These are phyloP conservation scores for Python bivittatus DNA, from an alignment of 2,113 vertebrate genomes.

Conservation along the genomic window DNA sequence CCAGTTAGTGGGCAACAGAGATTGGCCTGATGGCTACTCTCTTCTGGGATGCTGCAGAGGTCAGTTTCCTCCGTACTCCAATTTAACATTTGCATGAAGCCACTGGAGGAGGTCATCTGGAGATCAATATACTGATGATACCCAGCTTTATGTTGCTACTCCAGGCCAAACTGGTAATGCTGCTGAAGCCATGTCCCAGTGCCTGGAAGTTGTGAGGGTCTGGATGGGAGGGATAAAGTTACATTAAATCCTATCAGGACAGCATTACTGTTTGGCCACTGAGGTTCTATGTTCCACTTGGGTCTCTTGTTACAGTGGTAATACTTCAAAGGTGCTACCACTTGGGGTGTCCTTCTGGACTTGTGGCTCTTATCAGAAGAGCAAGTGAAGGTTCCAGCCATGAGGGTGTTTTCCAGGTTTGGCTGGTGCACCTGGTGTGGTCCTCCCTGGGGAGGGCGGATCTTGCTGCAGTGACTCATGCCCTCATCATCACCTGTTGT, in stretches of 20 bases:
- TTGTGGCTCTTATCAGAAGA: background rate
- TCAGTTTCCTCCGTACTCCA: too few species aligned
- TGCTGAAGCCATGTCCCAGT: background rate
- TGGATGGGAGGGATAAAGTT: background rate
- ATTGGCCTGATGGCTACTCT: too few species aligned
- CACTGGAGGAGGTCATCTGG: too few species aligned
- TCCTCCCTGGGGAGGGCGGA: background rate
- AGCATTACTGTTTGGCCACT: background rate
- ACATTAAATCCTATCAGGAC: background rate
- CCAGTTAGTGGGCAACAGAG: too few species aligned
- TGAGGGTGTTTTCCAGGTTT: background rate
- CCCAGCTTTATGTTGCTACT: too few species aligned
- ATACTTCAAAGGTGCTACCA: background rate
- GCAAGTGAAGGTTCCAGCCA: background rate
- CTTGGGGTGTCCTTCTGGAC: background rate
- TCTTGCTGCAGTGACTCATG: background rate
- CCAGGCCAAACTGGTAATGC: background rate
- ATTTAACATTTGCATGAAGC: too few species aligned
- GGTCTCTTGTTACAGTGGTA: background rate
- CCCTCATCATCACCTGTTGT: background rate
- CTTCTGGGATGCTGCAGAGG: too few species aligned
- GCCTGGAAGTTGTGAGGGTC: background rate
- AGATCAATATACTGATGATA: too few species aligned
- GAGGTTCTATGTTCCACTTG: background rate
- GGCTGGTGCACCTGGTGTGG: background rate